Base-by-base conservation (phyloP, 2,113 vertebrate genomes). In the Malurus cyaneus region DNA sequence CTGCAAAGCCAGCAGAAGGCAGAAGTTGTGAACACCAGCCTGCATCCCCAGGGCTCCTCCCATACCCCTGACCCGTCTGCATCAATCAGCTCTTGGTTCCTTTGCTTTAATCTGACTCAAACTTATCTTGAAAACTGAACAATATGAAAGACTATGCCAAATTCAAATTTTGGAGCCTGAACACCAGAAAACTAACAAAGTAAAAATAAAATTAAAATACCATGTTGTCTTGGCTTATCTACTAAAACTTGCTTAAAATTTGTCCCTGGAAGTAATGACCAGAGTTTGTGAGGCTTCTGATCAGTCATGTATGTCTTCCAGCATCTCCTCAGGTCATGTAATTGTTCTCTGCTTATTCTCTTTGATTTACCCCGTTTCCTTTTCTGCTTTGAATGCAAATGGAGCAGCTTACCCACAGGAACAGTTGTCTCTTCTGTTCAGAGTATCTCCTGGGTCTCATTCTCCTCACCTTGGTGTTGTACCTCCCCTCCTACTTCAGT, bases 41-140 rank as follows among this genome's bases (percentile, higher is more conserved):
- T 74, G 42, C 0, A 1, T 29, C 79, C 42, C 77, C 59, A 21
- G 26, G 31, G 29, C 17, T 81, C 29, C 39, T 28, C 54, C 76
- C 11, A 9, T 20, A 47, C 4, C 14, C 20, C 18, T 86, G 2
- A 4, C 26, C 31, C n/a, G 42, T 20, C 9, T 49, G 14, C 67
- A 66, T n/a, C 36, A 52, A 28, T 25, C 52, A 71, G 31, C n/a
- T 53, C 29, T 44, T 18, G 17, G 6, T 78, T 73, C 70, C 54
- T 87, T 77, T 73, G 28, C 28, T 61, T 89, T 74, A 80, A 69
- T 11, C 21, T 44, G 36, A 6, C 39, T 82, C 76, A 80, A 77
- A 44, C 24, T 10, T 44, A 39, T 19, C 18, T 49, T 0, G 0
- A 31, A 86, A 80, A 65, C 1, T 44, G 29, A 69, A 44, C 17